phyloP scores from a whole-genome alignment of 2,888 invertebrate species.

The Apodemia duryi region DNA sequence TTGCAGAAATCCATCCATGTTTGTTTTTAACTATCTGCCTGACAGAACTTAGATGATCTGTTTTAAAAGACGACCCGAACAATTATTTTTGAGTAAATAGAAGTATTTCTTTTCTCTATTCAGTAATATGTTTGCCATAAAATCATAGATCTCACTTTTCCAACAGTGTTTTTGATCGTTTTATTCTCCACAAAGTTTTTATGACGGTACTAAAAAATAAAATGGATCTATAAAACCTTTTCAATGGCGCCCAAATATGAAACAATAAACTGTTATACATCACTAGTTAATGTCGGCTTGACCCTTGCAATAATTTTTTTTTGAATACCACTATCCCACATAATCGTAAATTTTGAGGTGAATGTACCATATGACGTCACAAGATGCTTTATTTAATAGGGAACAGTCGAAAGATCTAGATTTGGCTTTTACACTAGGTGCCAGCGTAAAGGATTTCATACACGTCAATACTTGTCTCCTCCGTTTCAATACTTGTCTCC shows the following conservation, averaged over 20 bases:
- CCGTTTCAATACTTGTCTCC: too few relatives aligned
- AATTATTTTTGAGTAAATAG: background rate
- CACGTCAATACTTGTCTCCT: too few relatives aligned
- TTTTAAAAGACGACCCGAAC: too few relatives aligned
- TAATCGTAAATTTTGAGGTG: background rate
- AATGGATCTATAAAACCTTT: constrained; percentile 9
- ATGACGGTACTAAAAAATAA: constrained; percentile 10
- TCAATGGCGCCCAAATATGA: constrained; percentile 14
- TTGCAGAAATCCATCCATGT: too few relatives aligned
- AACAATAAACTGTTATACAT: constrained; percentile 14
- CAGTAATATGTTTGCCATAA: background rate
- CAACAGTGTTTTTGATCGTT: constrained; percentile 4
- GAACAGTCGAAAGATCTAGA: too few relatives aligned
- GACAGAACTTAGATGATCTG: too few relatives aligned
- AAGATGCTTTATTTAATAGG: too few relatives aligned
- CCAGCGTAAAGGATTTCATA: too few relatives aligned
- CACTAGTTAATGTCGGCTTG: constrained; percentile 5
- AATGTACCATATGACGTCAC: background rate
- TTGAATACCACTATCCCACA: background rate
- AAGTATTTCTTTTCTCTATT: background rate
- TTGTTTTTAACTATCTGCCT: too few relatives aligned
- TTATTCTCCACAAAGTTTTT: constrained; percentile 10
- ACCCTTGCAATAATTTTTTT: background rate
- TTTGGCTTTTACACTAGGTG: too few relatives aligned
- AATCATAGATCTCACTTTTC: constrained; percentile 7